These are phyloP conservation scores for Schizothorax lantsangensis DNA, from an alignment of 2,797 vertebrate species.

Conservation along the genomic window DNA sequence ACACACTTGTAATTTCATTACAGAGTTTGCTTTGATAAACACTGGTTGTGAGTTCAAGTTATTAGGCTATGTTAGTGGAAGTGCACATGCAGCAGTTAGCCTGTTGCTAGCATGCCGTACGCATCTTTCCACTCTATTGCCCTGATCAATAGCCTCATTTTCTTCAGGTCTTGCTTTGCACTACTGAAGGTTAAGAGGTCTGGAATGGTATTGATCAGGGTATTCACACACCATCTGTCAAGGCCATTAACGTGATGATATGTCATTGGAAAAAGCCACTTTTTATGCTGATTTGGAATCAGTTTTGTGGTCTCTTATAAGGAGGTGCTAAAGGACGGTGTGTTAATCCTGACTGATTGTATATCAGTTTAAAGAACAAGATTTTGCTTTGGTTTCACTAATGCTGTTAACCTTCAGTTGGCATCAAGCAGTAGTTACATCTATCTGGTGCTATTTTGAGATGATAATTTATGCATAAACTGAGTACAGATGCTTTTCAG, in stretches of 20 bases:
- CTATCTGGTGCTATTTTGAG: neutral
- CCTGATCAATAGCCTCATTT: conserved; percentile 52
- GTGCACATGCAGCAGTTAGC: conserved; percentile 31
- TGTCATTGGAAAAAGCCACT: conserved; percentile 24
- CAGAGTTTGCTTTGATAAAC: neutral
- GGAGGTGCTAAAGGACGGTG: neutral
- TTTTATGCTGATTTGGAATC: conserved; percentile 30
- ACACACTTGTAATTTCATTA: neutral
- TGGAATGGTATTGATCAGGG: conserved; percentile 48
- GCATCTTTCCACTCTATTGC: conserved; percentile 15
- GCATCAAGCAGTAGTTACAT: neutral
- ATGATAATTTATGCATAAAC: conserved; percentile 2
- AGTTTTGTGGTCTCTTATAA: neutral
- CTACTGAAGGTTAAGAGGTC: conserved; percentile 48
- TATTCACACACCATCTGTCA: conserved; percentile 58
- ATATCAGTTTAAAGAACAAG: neutral
- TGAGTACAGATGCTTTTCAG: conserved; percentile 4
- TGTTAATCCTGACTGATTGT: neutral
- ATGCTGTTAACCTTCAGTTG: conserved; percentile 3
- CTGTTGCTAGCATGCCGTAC: conserved; percentile 15
- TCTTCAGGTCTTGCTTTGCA: conserved; percentile 39
- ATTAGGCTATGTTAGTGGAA: neutral
- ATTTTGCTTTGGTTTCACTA: neutral
- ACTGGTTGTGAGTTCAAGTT: neutral
- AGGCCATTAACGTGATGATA: conserved; percentile 49